Percentiles rank a stretch among this genome's conserved stretches.
phyloP scores from a whole-genome alignment of 2,113 vertebrate species.

The Hucho hucho region DNA sequence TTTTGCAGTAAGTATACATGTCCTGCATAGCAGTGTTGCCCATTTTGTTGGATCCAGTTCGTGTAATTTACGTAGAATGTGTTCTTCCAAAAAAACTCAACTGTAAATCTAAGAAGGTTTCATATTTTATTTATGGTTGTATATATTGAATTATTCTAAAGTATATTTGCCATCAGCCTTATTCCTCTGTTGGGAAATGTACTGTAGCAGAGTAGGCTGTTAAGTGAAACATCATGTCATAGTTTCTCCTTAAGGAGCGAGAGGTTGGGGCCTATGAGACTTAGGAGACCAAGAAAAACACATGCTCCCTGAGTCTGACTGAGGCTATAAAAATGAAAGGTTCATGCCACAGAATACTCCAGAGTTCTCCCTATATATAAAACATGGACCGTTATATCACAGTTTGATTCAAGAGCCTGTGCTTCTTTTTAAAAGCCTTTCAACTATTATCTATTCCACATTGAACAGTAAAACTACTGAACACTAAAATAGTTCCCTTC shows the following conservation, averaged over 20 bases:
- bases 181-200: constrained; percentile 9
- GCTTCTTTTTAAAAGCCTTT: constrained; percentile 38
- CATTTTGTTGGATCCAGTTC: not conserved
- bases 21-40: not conserved
- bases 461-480: constrained; percentile 53
- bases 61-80: not conserved
- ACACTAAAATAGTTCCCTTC: constrained; percentile 35
- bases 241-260: constrained; percentile 32
- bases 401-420: constrained; percentile 27
- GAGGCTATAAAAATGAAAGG: constrained; percentile 52
- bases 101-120: not conserved
- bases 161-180: constrained; percentile 25
- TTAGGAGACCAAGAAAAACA: constrained; percentile 37
- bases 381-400: constrained; percentile 46
- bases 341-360: constrained; percentile 38
- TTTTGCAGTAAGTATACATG: not conserved
- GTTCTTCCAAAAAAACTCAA: not conserved
- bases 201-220: constrained; percentile 10
- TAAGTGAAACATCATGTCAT: constrained; percentile 56
- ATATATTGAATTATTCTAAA: constrained; percentile 28
- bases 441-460: constrained; percentile 53
- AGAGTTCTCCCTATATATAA: constrained; percentile 41
- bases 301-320: constrained; percentile 33
- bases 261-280: constrained; percentile 29
- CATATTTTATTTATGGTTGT: constrained; percentile 32